Evolutionary conservation across 2,888 invertebrate genomes (phyloP).

Genomic region (Heteromurus nitidus): DNA sequence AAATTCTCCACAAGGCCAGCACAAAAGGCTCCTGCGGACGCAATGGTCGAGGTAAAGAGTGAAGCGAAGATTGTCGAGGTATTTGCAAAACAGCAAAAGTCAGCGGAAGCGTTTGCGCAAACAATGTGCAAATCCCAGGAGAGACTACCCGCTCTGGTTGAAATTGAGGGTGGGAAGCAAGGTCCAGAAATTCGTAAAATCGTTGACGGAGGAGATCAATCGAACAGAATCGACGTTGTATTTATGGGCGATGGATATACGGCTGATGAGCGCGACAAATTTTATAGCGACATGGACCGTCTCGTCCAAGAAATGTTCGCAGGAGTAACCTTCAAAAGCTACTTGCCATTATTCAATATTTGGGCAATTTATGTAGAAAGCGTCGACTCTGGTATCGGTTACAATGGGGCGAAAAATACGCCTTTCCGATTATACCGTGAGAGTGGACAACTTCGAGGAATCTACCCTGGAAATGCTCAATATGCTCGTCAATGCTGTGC

Average conservation of each 20-base stretch:
- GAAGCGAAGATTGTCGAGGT: slow-evolving; percentile 64
- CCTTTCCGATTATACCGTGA: slow-evolving; percentile 57
- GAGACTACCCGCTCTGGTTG: background rate
- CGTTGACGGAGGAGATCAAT: slow-evolving; percentile 67
- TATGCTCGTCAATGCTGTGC: slow-evolving; percentile 59
- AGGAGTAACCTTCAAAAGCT: slow-evolving; percentile 67
- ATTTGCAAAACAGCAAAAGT: slow-evolving; percentile 42
- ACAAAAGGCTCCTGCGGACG: slow-evolving; percentile 52
- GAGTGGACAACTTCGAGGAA: slow-evolving; percentile 63
- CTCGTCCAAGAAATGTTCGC: slow-evolving; percentile 70
- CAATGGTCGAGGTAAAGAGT: slow-evolving; percentile 34
- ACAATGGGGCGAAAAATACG: slow-evolving; percentile 62
- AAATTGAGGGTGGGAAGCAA: background rate
- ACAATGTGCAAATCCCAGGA: slow-evolving; percentile 50
- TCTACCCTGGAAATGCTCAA: slow-evolving; percentile 61
- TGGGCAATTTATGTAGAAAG: slow-evolving; percentile 70
- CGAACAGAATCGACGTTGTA: slow-evolving; percentile 69
- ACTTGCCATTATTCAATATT: slow-evolving; percentile 70
- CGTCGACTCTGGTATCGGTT: slow-evolving; percentile 67
- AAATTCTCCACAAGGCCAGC: slow-evolving; percentile 53
- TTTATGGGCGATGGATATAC: slow-evolving; percentile 71
- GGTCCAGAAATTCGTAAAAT: slow-evolving; percentile 67
- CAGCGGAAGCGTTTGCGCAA: slow-evolving; percentile 49
- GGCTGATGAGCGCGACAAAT: slow-evolving; percentile 35
- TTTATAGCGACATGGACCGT: slow-evolving; percentile 60